A percentile compares a stretch with the other conserved stretches of the same genome.
phyloP scores from a whole-genome alignment of 2,888 invertebrate genomes.

The Panorpa germanica region DNA sequence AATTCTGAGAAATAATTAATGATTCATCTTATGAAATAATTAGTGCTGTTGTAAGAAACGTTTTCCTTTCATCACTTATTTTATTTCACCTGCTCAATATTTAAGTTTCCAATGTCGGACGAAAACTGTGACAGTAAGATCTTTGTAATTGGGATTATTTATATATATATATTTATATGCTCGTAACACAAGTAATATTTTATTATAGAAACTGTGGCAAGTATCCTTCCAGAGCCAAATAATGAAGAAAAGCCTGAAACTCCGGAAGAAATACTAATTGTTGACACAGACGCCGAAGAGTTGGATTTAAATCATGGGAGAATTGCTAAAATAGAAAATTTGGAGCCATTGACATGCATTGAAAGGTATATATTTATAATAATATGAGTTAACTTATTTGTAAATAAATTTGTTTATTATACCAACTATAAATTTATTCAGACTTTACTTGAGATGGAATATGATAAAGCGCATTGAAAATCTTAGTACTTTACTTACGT shows the following conservation, averaged over 20 bases:
- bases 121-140: no score
- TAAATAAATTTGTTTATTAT: neutral
- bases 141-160: no score
- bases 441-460: slow-evolving; percentile 83
- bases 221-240: no score
- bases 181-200: no score
- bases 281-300: slow-evolving; percentile 45
- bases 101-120: no score
- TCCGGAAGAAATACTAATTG: slow-evolving; percentile 39
- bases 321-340: slow-evolving; percentile 65
- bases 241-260: slow-evolving; percentile 17
- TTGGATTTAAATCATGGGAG: slow-evolving; percentile 84
- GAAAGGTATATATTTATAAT: slow-evolving; percentile 30
- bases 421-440: slow-evolving; percentile 15
- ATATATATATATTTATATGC: no score
- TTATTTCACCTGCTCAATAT: no score
- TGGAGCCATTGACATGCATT: slow-evolving; percentile 55
- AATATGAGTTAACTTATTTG: neutral
- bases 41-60: no score
- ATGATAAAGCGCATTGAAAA: slow-evolving; percentile 89
- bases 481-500: slow-evolving; percentile 48
- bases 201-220: no score
- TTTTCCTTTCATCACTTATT: no score
- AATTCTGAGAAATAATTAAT: no score
- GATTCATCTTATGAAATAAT: no score